Conservation (phyloP, 2,797 vertebrate genomes). For the Enteromius argenteus region DNA sequence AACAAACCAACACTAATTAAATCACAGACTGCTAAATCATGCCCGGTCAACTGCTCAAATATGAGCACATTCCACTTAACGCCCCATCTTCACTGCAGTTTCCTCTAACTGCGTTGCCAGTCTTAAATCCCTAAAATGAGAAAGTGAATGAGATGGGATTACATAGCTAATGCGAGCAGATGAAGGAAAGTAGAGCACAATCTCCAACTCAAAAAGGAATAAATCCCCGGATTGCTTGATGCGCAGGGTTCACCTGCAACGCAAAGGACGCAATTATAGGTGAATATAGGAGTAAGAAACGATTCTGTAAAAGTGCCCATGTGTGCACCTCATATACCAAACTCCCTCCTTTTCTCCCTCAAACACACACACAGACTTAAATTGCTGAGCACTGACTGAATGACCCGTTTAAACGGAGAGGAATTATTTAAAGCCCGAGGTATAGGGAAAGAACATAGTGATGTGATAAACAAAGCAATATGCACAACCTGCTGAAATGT, state of each 20-base stretch:
- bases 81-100: conserved; percentile 61
- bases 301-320: not conserved
- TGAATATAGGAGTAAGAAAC: not conserved
- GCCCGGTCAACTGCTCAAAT: conserved; percentile 45
- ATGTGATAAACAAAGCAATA: conserved; percentile 9
- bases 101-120: conserved; percentile 65
- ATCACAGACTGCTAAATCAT: conserved; percentile 43
- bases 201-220: conserved; percentile 64
- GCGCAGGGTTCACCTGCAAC: not conserved
- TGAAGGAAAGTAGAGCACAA: conserved; percentile 80
- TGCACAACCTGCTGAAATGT: not conserved
- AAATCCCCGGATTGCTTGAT: conserved; percentile 45
- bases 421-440: not conserved
- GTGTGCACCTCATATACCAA: not conserved
- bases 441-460: not conserved
- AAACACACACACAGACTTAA: not conserved
- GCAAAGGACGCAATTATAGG: not conserved
- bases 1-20: conserved; percentile 60
- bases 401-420: not conserved
- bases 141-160: conserved; percentile 83
- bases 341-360: not conserved
- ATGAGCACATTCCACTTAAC: conserved; percentile 50
- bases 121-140: conserved; percentile 78
- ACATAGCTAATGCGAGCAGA: conserved; percentile 84
- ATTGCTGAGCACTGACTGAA: conserved; percentile 8